Conservation (phyloP, 2,797 vertebrate genomes). For the Anguilla obscura region DNA sequence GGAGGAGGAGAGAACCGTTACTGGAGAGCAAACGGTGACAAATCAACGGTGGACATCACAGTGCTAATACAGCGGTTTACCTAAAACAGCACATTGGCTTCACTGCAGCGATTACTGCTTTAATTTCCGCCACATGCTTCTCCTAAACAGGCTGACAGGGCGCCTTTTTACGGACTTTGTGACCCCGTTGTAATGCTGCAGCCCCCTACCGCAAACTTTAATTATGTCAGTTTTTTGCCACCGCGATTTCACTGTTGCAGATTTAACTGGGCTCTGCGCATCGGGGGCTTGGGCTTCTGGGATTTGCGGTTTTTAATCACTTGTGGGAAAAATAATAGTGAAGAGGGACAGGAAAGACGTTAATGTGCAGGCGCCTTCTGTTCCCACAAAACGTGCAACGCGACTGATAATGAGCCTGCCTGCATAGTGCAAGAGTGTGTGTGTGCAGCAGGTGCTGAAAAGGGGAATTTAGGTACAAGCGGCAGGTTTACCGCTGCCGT, state of each 20-base stretch:
- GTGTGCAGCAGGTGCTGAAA: constrained; percentile 28
- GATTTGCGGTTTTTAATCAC: constrained; percentile 53
- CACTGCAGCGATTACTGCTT: constrained; percentile 38
- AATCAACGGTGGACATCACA: constrained; percentile 67
- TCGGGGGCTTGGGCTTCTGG: not conserved
- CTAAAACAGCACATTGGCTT: constrained; percentile 57
- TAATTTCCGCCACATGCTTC: constrained; percentile 38
- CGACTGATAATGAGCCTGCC: constrained; percentile 44
- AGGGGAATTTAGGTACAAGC: not conserved
- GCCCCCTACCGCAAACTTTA: not conserved
- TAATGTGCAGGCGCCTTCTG: constrained; percentile 71
- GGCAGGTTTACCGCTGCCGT: not conserved
- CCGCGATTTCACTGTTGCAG: not conserved
- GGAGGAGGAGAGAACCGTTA: constrained; percentile 54
- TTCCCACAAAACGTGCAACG: constrained; percentile 62
- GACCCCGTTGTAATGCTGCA: constrained; percentile 26
- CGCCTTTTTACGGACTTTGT: constrained; percentile 24
- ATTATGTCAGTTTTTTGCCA: not conserved
- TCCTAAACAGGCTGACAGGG: not conserved
- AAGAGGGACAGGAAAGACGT: constrained; percentile 64
- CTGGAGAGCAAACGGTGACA: constrained; percentile 36
- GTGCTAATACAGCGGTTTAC: constrained; percentile 39
- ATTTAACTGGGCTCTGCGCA: constrained; percentile 34
- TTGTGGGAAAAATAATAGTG: constrained; percentile 58
- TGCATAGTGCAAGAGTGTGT: constrained; percentile 43